Percentiles rank a stretch among this genome's conserved stretches.
phyloP scores from a whole-genome alignment of 2,797 vertebrate genomes.

The Gastrophryne carolinensis region DNA sequence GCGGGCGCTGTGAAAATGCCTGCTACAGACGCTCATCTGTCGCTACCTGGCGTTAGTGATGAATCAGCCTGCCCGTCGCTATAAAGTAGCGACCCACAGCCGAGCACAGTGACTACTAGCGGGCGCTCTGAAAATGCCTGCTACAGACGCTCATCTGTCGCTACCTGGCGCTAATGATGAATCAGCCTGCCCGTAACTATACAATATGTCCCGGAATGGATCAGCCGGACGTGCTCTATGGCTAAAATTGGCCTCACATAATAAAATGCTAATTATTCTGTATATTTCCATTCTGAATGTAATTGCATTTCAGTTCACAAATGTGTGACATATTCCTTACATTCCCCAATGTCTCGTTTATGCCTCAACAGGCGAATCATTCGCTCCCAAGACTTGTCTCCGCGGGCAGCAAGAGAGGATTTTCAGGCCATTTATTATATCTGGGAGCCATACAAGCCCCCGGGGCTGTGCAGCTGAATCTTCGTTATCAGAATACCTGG shows the following conservation, averaged over 20 bases:
- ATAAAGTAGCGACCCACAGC: too few species aligned
- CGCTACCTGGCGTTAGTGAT: too few species aligned
- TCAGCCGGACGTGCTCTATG: too few species aligned
- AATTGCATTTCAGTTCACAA: background rate
- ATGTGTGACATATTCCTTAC: conserved; percentile 10
- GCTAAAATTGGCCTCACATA: background rate
- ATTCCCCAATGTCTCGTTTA: conserved; percentile 28
- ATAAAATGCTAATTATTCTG: background rate
- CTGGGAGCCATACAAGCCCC: conserved; percentile 33
- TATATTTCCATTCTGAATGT: background rate
- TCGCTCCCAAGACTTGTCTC: conserved; percentile 25
- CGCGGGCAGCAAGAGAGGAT: conserved; percentile 2
- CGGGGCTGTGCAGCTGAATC: conserved; percentile 36
- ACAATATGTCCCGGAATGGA: too few species aligned
- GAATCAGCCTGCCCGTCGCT: too few species aligned
- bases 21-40: too few species aligned
- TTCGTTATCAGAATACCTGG: conserved; percentile 33
- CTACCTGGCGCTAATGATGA: too few species aligned
- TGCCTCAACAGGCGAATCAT: conserved; percentile 45
- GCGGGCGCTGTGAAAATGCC: too few species aligned
- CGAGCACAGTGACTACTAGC: too few species aligned
- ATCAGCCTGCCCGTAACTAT: too few species aligned
- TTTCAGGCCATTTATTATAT: conserved; percentile 34
- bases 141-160: too few species aligned
- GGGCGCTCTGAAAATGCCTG: too few species aligned